Evolutionary conservation across 2,113 vertebrate genomes (phyloP).

Genomic region (Ophthalmolycus amberensis): DNA sequence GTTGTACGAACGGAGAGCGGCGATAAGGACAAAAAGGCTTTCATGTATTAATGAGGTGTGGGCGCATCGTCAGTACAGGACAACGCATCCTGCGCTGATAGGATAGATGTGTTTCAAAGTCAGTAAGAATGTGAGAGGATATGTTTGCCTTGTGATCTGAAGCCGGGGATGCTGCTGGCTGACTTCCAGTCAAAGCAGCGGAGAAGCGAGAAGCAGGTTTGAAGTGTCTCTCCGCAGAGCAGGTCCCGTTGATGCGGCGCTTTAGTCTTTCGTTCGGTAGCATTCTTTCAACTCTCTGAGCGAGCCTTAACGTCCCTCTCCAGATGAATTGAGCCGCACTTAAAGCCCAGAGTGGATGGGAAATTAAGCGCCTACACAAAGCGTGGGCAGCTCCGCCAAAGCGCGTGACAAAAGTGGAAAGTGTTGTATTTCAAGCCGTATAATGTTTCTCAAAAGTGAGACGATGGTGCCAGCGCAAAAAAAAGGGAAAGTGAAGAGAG

Average conservation of each 20-base stretch:
- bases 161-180: conserved; percentile 24
- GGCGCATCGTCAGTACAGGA: neutral
- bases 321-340: conserved; percentile 75
- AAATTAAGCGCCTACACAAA: conserved; percentile 74
- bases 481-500: conserved; percentile 42
- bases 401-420: conserved; percentile 71
- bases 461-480: conserved; percentile 45
- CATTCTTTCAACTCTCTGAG: conserved; percentile 73
- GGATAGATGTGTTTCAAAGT: conserved; percentile 56
- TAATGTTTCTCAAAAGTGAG: conserved; percentile 71
- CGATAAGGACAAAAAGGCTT: conserved; percentile 28
- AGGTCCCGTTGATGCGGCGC: conserved; percentile 49
- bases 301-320: conserved; percentile 72
- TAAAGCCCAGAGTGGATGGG: conserved; percentile 68
- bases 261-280: conserved; percentile 66
- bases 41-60: conserved; percentile 30
- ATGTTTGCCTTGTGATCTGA: conserved; percentile 61
- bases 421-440: conserved; percentile 76
- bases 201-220: conserved; percentile 51
- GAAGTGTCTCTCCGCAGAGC: conserved; percentile 58
- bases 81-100: conserved; percentile 8
- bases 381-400: conserved; percentile 65
- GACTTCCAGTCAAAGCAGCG: conserved; percentile 44
- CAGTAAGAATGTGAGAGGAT: conserved; percentile 35
- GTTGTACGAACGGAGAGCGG: conserved; percentile 29